These are phyloP conservation scores for Leucoma salicis DNA, from an alignment of 2,888 invertebrate species.

Conservation along the genomic window DNA sequence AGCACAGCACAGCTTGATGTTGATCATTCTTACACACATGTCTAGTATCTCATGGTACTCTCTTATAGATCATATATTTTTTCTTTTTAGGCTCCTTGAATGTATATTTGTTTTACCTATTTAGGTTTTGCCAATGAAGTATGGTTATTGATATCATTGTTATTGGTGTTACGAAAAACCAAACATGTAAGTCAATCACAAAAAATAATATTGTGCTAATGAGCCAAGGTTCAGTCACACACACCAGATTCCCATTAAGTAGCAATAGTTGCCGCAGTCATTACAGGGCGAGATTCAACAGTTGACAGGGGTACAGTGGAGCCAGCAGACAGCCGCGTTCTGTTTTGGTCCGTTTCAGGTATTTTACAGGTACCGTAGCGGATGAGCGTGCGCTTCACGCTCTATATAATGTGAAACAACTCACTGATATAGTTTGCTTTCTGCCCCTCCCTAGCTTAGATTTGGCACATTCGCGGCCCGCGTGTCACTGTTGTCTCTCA, in stretches of 20 bases:
- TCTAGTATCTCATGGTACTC: conserved; percentile 28
- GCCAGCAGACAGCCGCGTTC: conserved; percentile 76
- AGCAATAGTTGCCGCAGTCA: conserved; percentile 60
- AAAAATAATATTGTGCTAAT: conserved; percentile 25
- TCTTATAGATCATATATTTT: conserved; percentile 13
- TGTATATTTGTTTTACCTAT: conserved; percentile 26
- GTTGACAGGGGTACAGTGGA: conserved; percentile 78
- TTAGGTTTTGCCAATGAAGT: conserved; percentile 28
- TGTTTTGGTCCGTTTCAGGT: conserved; percentile 78
- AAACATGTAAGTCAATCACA: conserved; percentile 35
- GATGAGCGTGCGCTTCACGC: conserved; percentile 72
- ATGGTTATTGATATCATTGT: conserved; percentile 23
- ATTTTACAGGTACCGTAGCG: conserved; percentile 74
- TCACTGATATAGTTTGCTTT: conserved; percentile 83
- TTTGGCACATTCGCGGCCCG: conserved; percentile 83
- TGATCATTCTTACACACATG: conserved; percentile 37
- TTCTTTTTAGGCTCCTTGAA: conserved; percentile 25
- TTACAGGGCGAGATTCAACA: conserved; percentile 82
- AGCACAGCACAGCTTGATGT: too few species aligned
- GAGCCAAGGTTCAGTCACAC: conserved; percentile 24
- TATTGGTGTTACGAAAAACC: conserved; percentile 26
- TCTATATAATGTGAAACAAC: conserved; percentile 65
- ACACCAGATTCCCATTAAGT: conserved; percentile 58
- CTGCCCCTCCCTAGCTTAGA: conserved; percentile 83
- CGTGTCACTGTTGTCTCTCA: conserved; percentile 83